Percentiles rank a stretch among this genome's conserved stretches.
phyloP scores from a whole-genome alignment of 2,797 vertebrate species.

The Microchirus variegatus region DNA sequence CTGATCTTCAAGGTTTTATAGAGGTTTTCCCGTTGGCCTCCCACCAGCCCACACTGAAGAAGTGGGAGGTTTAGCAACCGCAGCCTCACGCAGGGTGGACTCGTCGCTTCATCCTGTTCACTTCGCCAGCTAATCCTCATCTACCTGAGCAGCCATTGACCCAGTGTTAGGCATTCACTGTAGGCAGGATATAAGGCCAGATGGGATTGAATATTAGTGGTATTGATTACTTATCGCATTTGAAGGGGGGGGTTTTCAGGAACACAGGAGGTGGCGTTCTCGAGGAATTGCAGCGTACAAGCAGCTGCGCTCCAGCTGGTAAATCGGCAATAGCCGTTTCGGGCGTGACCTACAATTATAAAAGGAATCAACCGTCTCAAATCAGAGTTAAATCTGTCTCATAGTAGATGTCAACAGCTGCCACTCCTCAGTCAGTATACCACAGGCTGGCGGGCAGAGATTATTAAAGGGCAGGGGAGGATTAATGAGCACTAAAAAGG shows the following conservation, averaged over 20 bases:
- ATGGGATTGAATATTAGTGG: constrained; percentile 44
- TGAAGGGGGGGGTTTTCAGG: constrained; percentile 48
- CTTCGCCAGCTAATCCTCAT: constrained; percentile 56
- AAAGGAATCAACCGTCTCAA: constrained; percentile 33
- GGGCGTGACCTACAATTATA: constrained; percentile 38
- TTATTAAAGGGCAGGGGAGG: constrained; percentile 65
- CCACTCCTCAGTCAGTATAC: constrained; percentile 56
- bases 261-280: constrained; percentile 54
- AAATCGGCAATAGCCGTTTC: constrained; percentile 55
- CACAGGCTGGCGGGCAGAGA: constrained; percentile 52
- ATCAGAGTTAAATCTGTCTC: constrained; percentile 57
- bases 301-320: constrained; percentile 63
- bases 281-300: constrained; percentile 40
- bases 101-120: constrained; percentile 48
- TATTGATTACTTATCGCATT: constrained; percentile 69
- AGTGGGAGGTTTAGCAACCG: constrained; percentile 31
- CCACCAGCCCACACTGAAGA: constrained; percentile 10
- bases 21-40: constrained; percentile 34
- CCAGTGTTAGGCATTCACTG: constrained; percentile 32
- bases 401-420: constrained; percentile 67
- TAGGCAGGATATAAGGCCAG: constrained; percentile 39
- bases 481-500: constrained; percentile 50
- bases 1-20: constrained; percentile 24
- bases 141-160: constrained; percentile 55
- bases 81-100: constrained; percentile 46